phyloP scores from a whole-genome alignment of 2,113 vertebrate species.

The Oophaga pumilio region DNA sequence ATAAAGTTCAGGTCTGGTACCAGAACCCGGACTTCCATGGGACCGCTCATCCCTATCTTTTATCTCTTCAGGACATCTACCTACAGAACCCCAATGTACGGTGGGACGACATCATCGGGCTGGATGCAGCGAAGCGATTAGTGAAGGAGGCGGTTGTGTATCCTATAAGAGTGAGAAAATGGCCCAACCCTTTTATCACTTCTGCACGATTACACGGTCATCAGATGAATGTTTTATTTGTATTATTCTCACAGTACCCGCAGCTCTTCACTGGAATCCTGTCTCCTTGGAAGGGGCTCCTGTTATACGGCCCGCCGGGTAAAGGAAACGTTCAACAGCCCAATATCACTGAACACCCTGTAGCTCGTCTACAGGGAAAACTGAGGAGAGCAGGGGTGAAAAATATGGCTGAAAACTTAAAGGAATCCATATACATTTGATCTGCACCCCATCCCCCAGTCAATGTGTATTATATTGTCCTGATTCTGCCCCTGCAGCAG shows the following conservation, averaged over 20 bases:
- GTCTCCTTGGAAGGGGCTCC: conserved; percentile 93
- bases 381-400: background rate
- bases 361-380: background rate
- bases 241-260: conserved; percentile 79
- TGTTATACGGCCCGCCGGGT: conserved; percentile 96
- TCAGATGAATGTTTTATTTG: background rate
- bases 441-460: too few species aligned
- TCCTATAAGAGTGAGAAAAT: conserved; percentile 84
- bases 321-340: conserved; percentile 17
- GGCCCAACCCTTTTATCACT: too few species aligned
- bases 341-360: background rate
- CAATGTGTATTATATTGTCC: too few species aligned
- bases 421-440: too few species aligned
- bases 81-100: conserved; percentile 89
- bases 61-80: conserved; percentile 84
- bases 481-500: too few species aligned
- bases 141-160: conserved; percentile 98
- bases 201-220: too few species aligned
- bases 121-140: conserved; percentile 92
- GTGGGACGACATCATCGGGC: conserved; percentile 93
- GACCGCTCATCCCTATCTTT: background rate
- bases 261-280: conserved; percentile 93
- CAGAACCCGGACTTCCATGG: too few species aligned
- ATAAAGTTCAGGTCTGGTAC: too few species aligned
- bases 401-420: background rate